These are phyloP conservation scores for Pedetes capensis DNA, from an alignment of 2,113 vertebrate species.

Conservation along the genomic window DNA sequence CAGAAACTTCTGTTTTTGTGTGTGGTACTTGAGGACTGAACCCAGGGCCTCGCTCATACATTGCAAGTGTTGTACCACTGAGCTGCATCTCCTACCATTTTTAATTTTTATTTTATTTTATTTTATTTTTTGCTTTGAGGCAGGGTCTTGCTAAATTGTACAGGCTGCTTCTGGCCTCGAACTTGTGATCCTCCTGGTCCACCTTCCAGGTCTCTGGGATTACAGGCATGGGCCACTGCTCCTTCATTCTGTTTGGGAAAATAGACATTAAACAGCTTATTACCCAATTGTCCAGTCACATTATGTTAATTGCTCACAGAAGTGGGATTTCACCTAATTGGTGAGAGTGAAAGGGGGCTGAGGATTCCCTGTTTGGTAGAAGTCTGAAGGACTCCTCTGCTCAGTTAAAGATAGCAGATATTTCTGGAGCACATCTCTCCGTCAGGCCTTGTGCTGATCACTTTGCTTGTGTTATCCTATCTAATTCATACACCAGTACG, in stretches of 20 bases:
- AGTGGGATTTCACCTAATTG: background rate
- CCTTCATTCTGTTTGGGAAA: background rate
- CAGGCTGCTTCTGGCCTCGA: too few species aligned
- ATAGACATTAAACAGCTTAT: background rate
- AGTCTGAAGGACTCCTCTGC: background rate
- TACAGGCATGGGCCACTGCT: too few species aligned
- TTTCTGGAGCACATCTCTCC: background rate
- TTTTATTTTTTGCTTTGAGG: too few species aligned
- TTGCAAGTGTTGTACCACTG: too few species aligned
- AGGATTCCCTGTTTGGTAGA: background rate
- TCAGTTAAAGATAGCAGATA: background rate
- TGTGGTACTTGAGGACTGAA: too few species aligned
- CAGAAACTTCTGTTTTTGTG: too few species aligned
- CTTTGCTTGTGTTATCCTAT: background rate
- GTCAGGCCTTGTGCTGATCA: background rate
- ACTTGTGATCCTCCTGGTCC: too few species aligned
- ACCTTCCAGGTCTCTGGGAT: too few species aligned
- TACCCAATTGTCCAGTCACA: background rate
- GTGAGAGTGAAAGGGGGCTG: background rate
- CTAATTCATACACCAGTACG: background rate
- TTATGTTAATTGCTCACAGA: background rate
- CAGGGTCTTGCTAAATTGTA: too few species aligned
- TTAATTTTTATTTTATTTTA: too few species aligned
- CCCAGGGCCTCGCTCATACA: too few species aligned
- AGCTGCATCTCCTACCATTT: too few species aligned